Base-by-base conservation (phyloP, 2,797 vertebrate species). In the Macropodus opercularis region DNA sequence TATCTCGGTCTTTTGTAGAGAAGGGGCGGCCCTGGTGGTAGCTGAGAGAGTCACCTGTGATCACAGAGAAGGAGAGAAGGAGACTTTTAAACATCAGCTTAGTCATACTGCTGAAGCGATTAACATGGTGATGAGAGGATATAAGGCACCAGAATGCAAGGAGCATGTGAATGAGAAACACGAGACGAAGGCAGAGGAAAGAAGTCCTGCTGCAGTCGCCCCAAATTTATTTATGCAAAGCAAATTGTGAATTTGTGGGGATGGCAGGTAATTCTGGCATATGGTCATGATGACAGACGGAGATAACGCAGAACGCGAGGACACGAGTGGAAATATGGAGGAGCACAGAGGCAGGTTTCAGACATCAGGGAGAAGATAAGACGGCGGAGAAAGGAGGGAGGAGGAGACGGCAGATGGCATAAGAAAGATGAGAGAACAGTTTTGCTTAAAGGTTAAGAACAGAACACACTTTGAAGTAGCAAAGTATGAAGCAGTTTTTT, bases 11-110 rank as follows among this genome's bases (percentile, higher is more conserved):
- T 92, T 97, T 94, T 8, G 98, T 98, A 64, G 98, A 99, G 91
- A 99, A 99, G 24, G 97, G 97, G 4, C 97, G 93, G 26, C 96
- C 96, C 79, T 99, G 97, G 76, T 99, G 98, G 78, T 99, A 99
- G 87, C 89, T 95, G 84, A 99, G 93, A 63, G 98, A 99, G 85
- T 99, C 98, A 58, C 98, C 97, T 99, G 86, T 8, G 31, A 68
- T 59, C 40, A 74, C 46, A 66, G 8, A 5, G 17, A 39, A 6
- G 12, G 34, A 38, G 15, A 18, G 55, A n/a, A n/a, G n/a, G n/a
- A n/a, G 27, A 49, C 22, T 11, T 34, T 49, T 49, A 59, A 64
- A 73, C 41, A 49, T 63, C 53, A 63, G 38, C 2, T 2, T 23
- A 41, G 41, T 36, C 58, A 59, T 56, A 47, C 35, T 59, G 69